Evolutionary conservation across 1,140 invertebrate genomes (phyloP).

Genomic region (Cydia amplana): DNA sequence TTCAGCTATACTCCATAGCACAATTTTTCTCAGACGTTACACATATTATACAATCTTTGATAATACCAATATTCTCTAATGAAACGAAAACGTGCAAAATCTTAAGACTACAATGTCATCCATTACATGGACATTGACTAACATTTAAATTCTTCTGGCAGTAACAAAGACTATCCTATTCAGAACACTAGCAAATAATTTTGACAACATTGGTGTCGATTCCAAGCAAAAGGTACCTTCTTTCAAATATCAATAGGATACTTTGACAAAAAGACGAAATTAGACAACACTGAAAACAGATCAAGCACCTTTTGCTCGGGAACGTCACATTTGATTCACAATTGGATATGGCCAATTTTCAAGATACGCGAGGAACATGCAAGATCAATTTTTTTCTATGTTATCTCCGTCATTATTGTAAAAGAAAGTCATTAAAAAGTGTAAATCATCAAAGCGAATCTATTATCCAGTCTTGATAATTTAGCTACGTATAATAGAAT

Average conservation of each 20-base stretch:
- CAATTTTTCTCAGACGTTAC: too few species aligned
- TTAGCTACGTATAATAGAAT: slow-evolving; percentile 26
- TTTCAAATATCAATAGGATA: neutral
- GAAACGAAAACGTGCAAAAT: slow-evolving; percentile 47
- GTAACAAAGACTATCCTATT: slow-evolving; percentile 46
- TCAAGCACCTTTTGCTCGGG: neutral
- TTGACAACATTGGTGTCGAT: slow-evolving; percentile 14
- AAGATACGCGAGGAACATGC: slow-evolving; percentile 12
- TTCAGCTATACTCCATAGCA: too few species aligned
- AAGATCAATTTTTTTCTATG: slow-evolving; percentile 24
- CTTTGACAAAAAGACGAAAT: neutral
- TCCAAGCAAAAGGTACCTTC: neutral
- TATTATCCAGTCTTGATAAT: slow-evolving; percentile 21
- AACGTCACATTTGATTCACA: neutral
- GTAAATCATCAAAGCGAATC: slow-evolving; percentile 17
- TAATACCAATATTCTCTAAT: slow-evolving; percentile 30
- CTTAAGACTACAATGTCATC: slow-evolving; percentile 55
- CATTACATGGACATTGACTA: slow-evolving; percentile 59
- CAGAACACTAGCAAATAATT: slow-evolving; percentile 40
- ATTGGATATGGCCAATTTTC: slow-evolving; percentile 49
- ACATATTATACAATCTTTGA: slow-evolving; percentile 42
- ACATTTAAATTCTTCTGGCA: slow-evolving; percentile 51
- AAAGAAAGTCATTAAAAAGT: slow-evolving; percentile 20
- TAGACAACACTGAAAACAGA: neutral
- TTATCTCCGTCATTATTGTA: neutral